phyloP scores from a whole-genome alignment of 2,888 invertebrate genomes.

The Microdon myrmicae region DNA sequence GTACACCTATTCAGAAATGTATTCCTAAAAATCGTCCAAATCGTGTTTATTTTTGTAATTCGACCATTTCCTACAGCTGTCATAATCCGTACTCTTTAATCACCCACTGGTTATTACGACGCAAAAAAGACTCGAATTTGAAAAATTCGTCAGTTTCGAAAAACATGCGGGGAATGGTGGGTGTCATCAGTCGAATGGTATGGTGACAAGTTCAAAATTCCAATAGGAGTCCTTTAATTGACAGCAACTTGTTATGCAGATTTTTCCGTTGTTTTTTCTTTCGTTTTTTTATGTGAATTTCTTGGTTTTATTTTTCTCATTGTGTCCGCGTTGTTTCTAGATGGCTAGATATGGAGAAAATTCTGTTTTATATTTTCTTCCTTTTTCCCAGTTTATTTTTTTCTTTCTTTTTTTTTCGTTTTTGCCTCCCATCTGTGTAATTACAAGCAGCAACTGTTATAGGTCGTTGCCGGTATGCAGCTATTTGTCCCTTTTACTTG shows the following conservation, averaged over 20 bases:
- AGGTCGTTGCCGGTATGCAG: too few relatives aligned
- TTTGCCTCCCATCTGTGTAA: conserved; percentile 25
- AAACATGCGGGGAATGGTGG: too few relatives aligned
- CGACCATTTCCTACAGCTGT: too few relatives aligned
- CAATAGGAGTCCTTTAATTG: conserved; percentile 46
- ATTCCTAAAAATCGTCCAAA: too few relatives aligned
- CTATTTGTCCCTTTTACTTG: conserved; percentile 5
- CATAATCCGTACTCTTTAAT: too few relatives aligned
- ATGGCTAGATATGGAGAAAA: conserved; percentile 48
- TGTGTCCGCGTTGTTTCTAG: too few relatives aligned
- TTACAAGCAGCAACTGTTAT: conserved; percentile 47
- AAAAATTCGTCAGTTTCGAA: too few relatives aligned
- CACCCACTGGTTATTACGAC: too few relatives aligned
- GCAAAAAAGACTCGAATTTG: too few relatives aligned
- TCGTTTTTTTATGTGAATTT: background rate
- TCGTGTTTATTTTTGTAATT: too few relatives aligned
- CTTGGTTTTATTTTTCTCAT: conserved; percentile 13
- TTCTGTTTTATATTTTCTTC: conserved; percentile 4
- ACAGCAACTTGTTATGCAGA: conserved; percentile 48
- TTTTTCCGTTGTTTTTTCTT: conserved; percentile 15
- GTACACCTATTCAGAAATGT: too few relatives aligned
- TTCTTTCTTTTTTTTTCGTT: conserved; percentile 23
- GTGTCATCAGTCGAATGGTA: conserved; percentile 12
- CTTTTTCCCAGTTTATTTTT: conserved; percentile 6
- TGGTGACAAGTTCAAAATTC: conserved; percentile 33